Base-by-base conservation (phyloP, 2,113 vertebrate genomes). In the Lamprologus sp. region DNA sequence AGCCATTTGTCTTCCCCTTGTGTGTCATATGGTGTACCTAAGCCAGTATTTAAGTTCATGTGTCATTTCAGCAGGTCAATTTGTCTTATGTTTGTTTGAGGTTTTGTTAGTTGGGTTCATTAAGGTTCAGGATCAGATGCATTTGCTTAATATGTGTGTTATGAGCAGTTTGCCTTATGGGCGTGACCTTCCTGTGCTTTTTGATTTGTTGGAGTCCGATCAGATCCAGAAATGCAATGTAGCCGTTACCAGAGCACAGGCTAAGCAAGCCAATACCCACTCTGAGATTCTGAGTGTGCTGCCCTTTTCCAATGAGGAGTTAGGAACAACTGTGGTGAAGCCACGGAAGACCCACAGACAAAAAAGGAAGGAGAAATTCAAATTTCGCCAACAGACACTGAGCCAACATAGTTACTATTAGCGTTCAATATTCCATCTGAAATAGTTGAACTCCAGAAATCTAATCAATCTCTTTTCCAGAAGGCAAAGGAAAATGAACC, bases 31-130 rank as follows among this genome's bases (percentile, higher is more conserved):
- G 28, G 56, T 60, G 15, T 19, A 63, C 28, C 58, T 33, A 33
- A 63, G 9, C 28, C 56, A 60, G 56, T 60, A 33, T 63, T 63
- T 63, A 63, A 63, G 58, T 63, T 1, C 58, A 33, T 11, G 9
- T 63, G 58, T 63, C 56, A 10, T 33, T 60, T 60, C 58, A 33
- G 58, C 58, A 63, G 58, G 9, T 60, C 58, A 60, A 1, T 19
- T 63, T 63, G 58, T 63, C 28, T 33, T 33, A 3, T 33, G 28
- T 63, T 60, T 60, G 58, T 60, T 4, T 60, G 58, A 60, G 15
- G 58, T 33, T 60, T 60, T 60, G 28, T 60, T 19, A 60, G 28
- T 60, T 60, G 56, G 56, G 56, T 60, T 60, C 28, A 63, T 63
- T 63, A 60, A 63, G 28, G 28, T 63, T 63, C 9, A 63, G 28